phyloP scores from a whole-genome alignment of 2,888 invertebrate genomes.

The Acronicta aceris region DNA sequence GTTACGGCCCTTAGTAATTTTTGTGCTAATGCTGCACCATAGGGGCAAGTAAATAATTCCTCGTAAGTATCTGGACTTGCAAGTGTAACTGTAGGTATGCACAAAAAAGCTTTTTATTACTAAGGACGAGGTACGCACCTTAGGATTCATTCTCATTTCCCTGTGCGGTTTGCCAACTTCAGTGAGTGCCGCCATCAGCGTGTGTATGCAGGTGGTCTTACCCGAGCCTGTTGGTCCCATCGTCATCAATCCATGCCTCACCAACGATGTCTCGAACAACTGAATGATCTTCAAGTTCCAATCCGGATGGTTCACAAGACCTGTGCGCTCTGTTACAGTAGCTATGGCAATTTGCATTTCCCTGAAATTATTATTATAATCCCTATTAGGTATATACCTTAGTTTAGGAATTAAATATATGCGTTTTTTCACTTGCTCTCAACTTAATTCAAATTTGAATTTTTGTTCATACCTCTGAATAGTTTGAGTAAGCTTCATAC shows the following conservation, averaged over 20 bases:
- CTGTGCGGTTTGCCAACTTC: constrained; percentile 93
- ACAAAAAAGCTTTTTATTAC: too few relatives aligned
- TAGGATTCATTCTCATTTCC: constrained; percentile 97
- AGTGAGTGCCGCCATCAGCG: constrained; percentile 94
- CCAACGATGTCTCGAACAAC: constrained; percentile 95
- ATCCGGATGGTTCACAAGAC: constrained; percentile 93
- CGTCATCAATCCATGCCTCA: constrained; percentile 96
- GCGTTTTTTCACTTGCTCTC: background rate
- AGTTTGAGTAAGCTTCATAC: constrained; percentile 93
- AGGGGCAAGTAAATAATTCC: too few relatives aligned
- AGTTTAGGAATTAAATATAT: background rate
- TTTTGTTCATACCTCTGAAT: constrained; percentile 75
- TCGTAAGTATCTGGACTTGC: too few relatives aligned
- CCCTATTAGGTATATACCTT: too few relatives aligned
- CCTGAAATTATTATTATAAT: constrained; percentile 71
- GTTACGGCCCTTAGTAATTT: too few relatives aligned
- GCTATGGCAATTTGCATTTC: constrained; percentile 93
- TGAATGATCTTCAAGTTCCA: constrained; percentile 97
- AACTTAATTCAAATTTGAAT: background rate
- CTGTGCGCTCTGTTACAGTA: constrained; percentile 90
- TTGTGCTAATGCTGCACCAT: too few relatives aligned
- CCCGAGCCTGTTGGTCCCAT: constrained; percentile 97
- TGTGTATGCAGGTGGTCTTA: constrained; percentile 94
- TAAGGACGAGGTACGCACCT: constrained; percentile 82
- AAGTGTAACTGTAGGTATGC: too few relatives aligned